Evolutionary conservation across 2,113 vertebrate species (phyloP), one percentile per base, ranked within the genome.

Genomic region (Apaloderma vittatum): DNA sequence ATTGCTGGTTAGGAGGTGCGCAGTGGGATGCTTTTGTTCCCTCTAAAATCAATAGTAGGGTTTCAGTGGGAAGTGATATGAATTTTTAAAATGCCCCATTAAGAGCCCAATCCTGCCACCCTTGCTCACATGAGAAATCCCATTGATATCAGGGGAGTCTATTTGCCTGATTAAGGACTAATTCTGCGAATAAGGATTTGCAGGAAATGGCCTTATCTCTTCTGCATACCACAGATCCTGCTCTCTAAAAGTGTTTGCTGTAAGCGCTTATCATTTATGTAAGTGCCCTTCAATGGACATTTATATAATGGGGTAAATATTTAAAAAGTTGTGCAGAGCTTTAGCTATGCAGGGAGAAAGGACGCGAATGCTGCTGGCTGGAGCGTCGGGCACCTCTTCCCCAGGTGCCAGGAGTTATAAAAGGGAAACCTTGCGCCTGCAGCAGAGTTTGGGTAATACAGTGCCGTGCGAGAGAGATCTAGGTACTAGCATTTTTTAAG

Each of bases 231-330:
- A 94, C 94, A 94, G 95, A 91, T 85, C 95, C 89, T 76, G 94
- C 94, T 96, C 93, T 97, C 94, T 96, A 59, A 96, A 97, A 92
- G 94, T 94, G 95, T 96, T 97, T 97, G 95, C 97, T 94, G 91
- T 96, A 73, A 94, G 88, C 1, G 51, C 95, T 97, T 97, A 97
- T 97, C 94, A 1, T 94, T 97, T 96, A 89, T 97, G 96, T 97
- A 97, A 97, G 97, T 96, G 96, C 96, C 95, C 96, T 97, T 97
- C 95, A 94, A 43, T 97, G 91, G 95, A 96, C 97, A 95, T 96
- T 97, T 94, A 94, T 97, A 94, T 97, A 97, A 97, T 91, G 95
- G 94, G 88, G 96, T 97, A 97, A 97, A 97, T 97, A 97, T 97
- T 97, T 95, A 94, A 97, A 94, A 97, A 95, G 94, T 97, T 90